phyloP scores from a whole-genome alignment of 2,797 vertebrate genomes.

The Varecia variegata region DNA sequence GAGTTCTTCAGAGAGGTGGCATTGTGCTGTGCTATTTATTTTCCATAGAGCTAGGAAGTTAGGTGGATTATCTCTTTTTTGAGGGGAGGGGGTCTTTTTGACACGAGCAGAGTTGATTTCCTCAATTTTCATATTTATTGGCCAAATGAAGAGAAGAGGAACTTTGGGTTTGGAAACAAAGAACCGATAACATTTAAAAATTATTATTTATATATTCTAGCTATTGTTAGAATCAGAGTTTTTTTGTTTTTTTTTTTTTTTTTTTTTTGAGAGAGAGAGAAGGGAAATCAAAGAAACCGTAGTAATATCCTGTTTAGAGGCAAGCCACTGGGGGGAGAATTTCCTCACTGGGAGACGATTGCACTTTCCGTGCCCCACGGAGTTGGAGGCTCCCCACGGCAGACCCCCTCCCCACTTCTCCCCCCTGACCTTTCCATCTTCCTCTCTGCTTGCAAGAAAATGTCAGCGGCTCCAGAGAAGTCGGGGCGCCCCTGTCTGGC shows the following conservation, averaged over 20 bases:
- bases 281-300: conserved; percentile 76
- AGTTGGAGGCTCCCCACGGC: conserved; percentile 67
- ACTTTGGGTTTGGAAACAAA: conserved; percentile 81
- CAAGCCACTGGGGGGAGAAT: conserved; percentile 78
- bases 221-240: conserved; percentile 83
- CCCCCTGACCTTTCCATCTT: conserved; percentile 58
- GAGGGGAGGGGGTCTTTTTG: conserved; percentile 68
- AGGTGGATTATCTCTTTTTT: conserved; percentile 75
- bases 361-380: conserved; percentile 76
- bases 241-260: conserved; percentile 82
- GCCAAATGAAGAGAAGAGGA: conserved; percentile 74
- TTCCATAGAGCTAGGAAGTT: conserved; percentile 77
- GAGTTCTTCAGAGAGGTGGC: conserved; percentile 36
- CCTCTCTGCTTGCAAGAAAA: conserved; percentile 75
- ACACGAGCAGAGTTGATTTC: conserved; percentile 84
- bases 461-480: conserved; percentile 73
- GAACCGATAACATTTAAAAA: conserved; percentile 79
- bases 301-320: conserved; percentile 80
- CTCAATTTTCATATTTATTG: conserved; percentile 83
- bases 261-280: conserved; percentile 71
- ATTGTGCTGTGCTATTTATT: conserved; percentile 62
- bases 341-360: conserved; percentile 77
- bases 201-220: conserved; percentile 86
- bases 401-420: conserved; percentile 57
- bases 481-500: conserved; percentile 54